Conservation (phyloP, 2,888 invertebrate genomes). For the Cryptops parisi region DNA sequence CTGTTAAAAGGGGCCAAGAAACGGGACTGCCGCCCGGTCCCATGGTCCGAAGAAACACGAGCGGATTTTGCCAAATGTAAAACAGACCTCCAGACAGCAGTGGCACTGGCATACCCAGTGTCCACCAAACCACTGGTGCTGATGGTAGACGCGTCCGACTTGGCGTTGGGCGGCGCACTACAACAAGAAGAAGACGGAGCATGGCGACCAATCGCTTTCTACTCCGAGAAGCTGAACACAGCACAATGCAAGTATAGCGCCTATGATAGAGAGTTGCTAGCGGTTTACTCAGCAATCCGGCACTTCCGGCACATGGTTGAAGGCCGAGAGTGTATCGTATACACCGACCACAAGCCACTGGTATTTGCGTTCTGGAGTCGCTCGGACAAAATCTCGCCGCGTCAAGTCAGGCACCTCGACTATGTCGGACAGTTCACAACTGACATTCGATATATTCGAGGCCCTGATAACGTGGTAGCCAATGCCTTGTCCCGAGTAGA, state of each 20-base stretch:
- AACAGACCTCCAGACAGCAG: background rate
- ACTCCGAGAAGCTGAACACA: conserved; percentile 22
- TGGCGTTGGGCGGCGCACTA: conserved; percentile 22
- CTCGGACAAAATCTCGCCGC: too few species aligned
- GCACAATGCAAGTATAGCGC: conserved; percentile 23
- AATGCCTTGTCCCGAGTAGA: too few species aligned
- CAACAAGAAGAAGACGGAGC: conserved; percentile 19
- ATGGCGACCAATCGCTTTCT: conserved; percentile 24
- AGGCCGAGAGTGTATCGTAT: too few species aligned
- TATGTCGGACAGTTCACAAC: too few species aligned
- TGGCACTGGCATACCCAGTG: background rate
- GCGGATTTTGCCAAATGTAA: background rate
- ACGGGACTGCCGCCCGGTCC: background rate
- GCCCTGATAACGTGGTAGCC: too few species aligned
- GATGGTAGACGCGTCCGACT: conserved; percentile 30
- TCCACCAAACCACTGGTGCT: background rate
- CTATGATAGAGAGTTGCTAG: too few species aligned
- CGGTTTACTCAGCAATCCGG: too few species aligned
- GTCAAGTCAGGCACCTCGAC: too few species aligned
- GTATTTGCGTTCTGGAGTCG: too few species aligned
- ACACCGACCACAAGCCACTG: too few species aligned
- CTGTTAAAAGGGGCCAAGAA: background rate
- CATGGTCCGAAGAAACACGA: background rate
- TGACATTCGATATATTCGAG: too few species aligned
- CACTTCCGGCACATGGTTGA: too few species aligned